Conservation (phyloP, 2,888 invertebrate species). For the Limnephilus marmoratus region DNA sequence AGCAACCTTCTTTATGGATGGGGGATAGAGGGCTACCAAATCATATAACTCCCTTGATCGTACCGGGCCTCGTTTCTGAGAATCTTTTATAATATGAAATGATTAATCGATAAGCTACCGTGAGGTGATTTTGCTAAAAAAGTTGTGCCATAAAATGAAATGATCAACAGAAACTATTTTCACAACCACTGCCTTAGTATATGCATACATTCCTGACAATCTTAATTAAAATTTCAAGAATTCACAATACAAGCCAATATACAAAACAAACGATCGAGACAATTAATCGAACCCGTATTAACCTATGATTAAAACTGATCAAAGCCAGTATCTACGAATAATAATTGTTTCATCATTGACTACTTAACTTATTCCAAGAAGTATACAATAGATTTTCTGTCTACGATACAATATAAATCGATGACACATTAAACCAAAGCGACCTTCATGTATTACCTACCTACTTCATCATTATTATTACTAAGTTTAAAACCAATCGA, state of each 20-base stretch:
- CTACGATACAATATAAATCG: no score
- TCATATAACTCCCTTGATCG: no score
- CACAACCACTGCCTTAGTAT: no score
- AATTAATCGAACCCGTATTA: background rate
- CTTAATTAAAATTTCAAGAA: background rate
- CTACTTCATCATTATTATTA: background rate
- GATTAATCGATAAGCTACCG: no score
- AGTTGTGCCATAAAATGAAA: no score
- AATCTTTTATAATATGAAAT: no score
- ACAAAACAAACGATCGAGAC: background rate
- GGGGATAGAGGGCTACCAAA: no score
- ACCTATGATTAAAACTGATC: background rate
- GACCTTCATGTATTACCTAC: no score
- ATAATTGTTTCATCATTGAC: background rate
- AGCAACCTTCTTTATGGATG: no score
- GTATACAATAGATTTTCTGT: background rate
- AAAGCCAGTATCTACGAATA: background rate
- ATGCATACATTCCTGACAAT: background rate
- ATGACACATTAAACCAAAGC: background rate
- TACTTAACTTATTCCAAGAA: background rate
- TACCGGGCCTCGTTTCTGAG: no score
- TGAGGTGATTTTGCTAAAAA: no score
- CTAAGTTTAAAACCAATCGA: background rate
- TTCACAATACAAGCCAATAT: background rate
- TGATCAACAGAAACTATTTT: no score